Conservation (phyloP, 1,140 invertebrate species). For the Drosophila athabasca region DNA sequence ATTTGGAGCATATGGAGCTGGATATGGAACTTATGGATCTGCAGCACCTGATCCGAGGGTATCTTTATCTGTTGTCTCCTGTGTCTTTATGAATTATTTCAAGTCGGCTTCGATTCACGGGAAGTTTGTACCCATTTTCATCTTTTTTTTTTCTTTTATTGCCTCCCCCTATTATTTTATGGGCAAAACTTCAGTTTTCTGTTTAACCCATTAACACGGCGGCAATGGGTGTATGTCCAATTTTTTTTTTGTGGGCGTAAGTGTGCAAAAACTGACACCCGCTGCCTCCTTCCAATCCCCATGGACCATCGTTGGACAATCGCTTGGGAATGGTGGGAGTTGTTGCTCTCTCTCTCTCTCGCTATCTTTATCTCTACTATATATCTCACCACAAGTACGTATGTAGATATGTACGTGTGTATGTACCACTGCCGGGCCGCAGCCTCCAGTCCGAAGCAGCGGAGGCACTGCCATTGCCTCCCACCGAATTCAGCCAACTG, state of each 20-base stretch:
- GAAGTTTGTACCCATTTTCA: conserved; percentile 10
- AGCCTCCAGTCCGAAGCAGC: conserved; percentile 7
- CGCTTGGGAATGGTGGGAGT: conserved; percentile 47
- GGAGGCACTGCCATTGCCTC: conserved; percentile 25
- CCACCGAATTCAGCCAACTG: conserved; percentile 62
- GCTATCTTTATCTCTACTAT: background rate
- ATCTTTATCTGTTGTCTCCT: too few species aligned
- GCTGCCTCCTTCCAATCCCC: conserved; percentile 2
- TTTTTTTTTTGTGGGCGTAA: conserved; percentile 46
- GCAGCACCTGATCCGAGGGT: background rate
- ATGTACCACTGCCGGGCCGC: background rate
- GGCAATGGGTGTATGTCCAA: conserved; percentile 24
- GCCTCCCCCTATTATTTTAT: conserved; percentile 24
- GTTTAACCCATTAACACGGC: conserved; percentile 51
- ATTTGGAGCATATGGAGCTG: too few species aligned
- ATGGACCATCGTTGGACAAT: conserved; percentile 42
- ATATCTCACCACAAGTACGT: background rate
- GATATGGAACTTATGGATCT: too few species aligned
- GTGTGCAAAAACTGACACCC: conserved; percentile 47
- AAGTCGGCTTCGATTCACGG: background rate
- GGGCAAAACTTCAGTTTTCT: conserved; percentile 41
- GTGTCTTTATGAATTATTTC: background rate
- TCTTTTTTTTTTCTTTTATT: conserved; percentile 3
- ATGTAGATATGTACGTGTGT: too few species aligned
- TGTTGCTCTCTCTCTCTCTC: background rate